A percentile compares a stretch with the other conserved stretches of the same genome.
phyloP scores from a whole-genome alignment of 2,888 invertebrate genomes.

The Netelia inedita region DNA sequence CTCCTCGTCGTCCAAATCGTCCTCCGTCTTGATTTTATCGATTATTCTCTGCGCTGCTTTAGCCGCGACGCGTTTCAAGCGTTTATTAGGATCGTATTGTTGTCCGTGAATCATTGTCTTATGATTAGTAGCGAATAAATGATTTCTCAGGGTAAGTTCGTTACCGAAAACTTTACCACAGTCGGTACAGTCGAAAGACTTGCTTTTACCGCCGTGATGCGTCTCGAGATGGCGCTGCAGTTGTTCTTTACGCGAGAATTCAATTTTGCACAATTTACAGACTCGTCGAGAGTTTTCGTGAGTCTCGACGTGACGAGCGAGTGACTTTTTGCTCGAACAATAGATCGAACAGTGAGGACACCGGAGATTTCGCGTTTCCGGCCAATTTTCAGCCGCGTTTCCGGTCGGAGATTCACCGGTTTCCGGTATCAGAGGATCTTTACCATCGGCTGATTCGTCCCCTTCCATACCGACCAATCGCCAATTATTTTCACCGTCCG shows the following conservation, averaged over 20 bases:
- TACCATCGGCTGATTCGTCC: conserved; percentile 8
- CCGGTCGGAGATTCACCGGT: neutral
- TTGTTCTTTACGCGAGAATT: conserved; percentile 78
- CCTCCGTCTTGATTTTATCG: conserved; percentile 82
- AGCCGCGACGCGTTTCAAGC: conserved; percentile 83
- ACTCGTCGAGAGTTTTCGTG: conserved; percentile 73
- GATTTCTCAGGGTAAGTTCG: conserved; percentile 83
- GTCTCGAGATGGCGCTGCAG: conserved; percentile 79
- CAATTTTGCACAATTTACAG: conserved; percentile 79
- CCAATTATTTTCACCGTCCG: conserved; percentile 25
- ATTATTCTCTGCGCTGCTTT: conserved; percentile 83
- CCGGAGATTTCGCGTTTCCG: conserved; percentile 69
- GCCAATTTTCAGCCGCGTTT: conserved; percentile 9
- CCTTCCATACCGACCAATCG: conserved; percentile 10
- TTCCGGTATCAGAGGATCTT: conserved; percentile 4
- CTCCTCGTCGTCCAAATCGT: conserved; percentile 78
- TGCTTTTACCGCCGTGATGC: conserved; percentile 70
- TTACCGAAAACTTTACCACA: conserved; percentile 82
- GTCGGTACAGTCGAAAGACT: conserved; percentile 80
- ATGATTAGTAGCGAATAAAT: conserved; percentile 83
- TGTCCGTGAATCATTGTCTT: conserved; percentile 81
- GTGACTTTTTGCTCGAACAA: conserved; percentile 75
- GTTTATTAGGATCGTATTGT: conserved; percentile 83
- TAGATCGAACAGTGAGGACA: conserved; percentile 76
- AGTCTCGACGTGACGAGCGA: conserved; percentile 75